Conservation (phyloP, 2,797 vertebrate genomes). For the Rhinoraja longicauda region DNA sequence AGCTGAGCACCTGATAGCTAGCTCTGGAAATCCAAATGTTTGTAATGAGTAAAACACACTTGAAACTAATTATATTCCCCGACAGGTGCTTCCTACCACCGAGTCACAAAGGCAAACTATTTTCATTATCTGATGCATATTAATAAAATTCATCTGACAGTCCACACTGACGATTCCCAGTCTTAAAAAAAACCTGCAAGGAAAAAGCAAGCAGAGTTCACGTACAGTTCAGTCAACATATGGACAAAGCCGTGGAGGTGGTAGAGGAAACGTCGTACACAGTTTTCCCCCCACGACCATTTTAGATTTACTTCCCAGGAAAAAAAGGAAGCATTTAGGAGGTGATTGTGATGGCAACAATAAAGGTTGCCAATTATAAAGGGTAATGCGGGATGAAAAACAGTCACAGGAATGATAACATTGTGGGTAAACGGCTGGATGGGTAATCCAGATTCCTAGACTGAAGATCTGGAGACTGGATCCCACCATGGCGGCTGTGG, state of each 20-base stretch:
- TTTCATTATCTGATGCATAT: constrained; percentile 20
- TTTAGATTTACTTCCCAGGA: constrained; percentile 27
- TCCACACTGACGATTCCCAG: neutral
- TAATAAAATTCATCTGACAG: constrained; percentile 10
- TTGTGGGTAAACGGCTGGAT: no score
- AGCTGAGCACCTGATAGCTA: neutral
- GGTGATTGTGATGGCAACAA: neutral
- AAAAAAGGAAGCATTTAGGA: constrained; percentile 34
- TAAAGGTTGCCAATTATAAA: neutral
- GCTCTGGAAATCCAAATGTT: neutral
- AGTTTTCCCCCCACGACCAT: neutral
- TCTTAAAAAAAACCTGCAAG: constrained; percentile 34
- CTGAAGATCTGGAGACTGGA: no score
- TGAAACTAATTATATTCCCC: constrained; percentile 20
- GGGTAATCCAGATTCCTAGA: no score
- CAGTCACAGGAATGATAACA: no score
- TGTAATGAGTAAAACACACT: constrained; percentile 4
- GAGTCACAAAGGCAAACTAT: neutral
- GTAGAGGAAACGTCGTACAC: neutral
- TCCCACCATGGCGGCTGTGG: no score
- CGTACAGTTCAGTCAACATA: constrained; percentile 26
- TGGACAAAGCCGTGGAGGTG: neutral
- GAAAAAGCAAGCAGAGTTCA: constrained; percentile 23
- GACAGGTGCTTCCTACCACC: constrained; percentile 16
- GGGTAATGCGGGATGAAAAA: neutral